Percentiles rank a stretch among this genome's conserved stretches.
These are phyloP conservation scores for Potamarius usumacintae DNA, from an alignment of 2,113 vertebrate genomes.

Conservation along the genomic window DNA sequence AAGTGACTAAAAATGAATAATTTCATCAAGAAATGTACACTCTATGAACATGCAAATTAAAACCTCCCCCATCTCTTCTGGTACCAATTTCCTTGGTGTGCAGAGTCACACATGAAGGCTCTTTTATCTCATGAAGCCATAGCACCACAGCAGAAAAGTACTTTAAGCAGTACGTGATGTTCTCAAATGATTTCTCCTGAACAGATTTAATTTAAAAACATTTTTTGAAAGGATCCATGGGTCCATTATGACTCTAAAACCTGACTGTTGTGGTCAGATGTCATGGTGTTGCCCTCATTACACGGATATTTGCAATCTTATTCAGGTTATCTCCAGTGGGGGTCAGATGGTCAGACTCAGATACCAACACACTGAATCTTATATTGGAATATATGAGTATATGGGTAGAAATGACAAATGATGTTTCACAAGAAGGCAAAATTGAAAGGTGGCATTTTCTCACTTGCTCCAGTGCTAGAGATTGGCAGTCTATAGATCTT, in stretches of 20 bases:
- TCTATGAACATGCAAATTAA: neutral
- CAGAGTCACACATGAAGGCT: neutral
- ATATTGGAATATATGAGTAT: neutral
- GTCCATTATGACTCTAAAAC: neutral
- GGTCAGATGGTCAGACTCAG: conserved; percentile 35
- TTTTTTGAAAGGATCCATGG: too few species aligned
- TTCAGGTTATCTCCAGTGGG: conserved; percentile 21
- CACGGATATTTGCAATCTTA: conserved; percentile 35
- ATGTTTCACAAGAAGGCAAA: neutral
- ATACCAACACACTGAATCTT: too few species aligned
- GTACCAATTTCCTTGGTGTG: neutral
- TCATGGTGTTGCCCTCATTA: conserved; percentile 55
- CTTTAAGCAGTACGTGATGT: too few species aligned
- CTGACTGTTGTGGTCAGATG: conserved; percentile 38
- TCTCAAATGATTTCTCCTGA: too few species aligned
- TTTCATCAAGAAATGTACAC: neutral
- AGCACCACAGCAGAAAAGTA: too few species aligned
- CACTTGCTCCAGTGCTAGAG: neutral
- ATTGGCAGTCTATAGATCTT: neutral
- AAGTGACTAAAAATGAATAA: neutral
- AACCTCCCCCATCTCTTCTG: neutral
- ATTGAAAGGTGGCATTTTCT: neutral
- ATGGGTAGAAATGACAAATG: too few species aligned
- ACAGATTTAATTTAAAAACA: neutral
- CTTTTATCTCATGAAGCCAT: too few species aligned